Evolutionary conservation across 2,797 vertebrate genomes (phyloP).

Genomic region (Periparus ater): DNA sequence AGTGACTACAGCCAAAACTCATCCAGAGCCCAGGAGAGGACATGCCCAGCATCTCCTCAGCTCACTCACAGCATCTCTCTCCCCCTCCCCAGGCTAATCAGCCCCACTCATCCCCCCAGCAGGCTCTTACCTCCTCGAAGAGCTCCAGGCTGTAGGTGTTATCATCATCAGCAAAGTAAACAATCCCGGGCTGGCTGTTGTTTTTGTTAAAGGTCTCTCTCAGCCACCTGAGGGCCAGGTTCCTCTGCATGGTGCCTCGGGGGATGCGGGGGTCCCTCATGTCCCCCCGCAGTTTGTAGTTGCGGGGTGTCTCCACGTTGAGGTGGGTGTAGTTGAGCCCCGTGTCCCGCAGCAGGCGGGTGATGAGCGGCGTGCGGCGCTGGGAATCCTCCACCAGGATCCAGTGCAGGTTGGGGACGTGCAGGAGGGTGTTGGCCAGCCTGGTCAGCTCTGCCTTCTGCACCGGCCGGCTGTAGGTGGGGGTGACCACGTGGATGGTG

Average conservation of each 20-base stretch:
- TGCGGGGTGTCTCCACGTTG: constrained; percentile 95
- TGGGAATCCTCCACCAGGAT: constrained; percentile 96
- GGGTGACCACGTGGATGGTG: constrained; percentile 95
- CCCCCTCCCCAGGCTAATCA: background rate
- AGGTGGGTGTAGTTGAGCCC: constrained; percentile 98
- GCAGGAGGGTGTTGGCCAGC: constrained; percentile 93
- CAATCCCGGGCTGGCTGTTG: constrained; percentile 88
- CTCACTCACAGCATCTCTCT: background rate
- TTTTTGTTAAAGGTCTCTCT: constrained; percentile 93
- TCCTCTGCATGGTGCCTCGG: constrained; percentile 96
- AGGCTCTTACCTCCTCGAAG: constrained; percentile 88
- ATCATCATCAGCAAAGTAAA: constrained; percentile 95
- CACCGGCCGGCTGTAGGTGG: constrained; percentile 95
- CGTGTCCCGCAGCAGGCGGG: constrained; percentile 88
- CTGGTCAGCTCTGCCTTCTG: constrained; percentile 97
- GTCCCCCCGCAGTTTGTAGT: constrained; percentile 95
- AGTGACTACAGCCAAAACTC: background rate
- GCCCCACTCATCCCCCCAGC: background rate
- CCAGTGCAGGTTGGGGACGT: constrained; percentile 97
- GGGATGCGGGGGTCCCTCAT: constrained; percentile 93
- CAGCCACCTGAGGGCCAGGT: constrained; percentile 93
- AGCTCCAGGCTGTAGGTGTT: constrained; percentile 98
- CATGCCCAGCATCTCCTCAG: background rate
- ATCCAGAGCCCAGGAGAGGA: background rate
- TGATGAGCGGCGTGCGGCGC: constrained; percentile 88